phyloP scores from a whole-genome alignment of 2,113 vertebrate genomes.

The Burhinus bistriatus region DNA sequence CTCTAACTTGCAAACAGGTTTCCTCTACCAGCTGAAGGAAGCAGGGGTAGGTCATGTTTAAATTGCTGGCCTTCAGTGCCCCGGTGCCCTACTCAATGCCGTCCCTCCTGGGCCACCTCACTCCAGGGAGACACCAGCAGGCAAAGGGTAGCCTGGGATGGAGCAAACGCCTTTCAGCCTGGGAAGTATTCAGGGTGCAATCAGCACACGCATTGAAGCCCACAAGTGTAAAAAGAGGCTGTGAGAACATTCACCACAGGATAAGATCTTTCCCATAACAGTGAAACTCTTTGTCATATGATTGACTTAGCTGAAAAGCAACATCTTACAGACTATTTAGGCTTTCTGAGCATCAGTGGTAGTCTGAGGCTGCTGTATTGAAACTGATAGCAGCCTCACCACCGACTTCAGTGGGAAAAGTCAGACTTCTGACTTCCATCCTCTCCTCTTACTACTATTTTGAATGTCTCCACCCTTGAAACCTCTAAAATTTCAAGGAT shows the following conservation, averaged over 20 bases:
- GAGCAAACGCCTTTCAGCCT: neutral
- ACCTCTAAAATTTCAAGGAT: neutral
- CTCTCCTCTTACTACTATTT: neutral
- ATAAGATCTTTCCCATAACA: neutral
- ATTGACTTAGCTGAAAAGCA: neutral
- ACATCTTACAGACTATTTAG: neutral
- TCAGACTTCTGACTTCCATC: neutral
- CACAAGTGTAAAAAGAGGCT: neutral
- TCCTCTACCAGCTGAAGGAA: neutral
- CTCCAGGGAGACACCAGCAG: rapidly evolving
- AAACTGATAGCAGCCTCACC: neutral
- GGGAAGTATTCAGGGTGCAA: neutral
- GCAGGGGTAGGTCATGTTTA: rapidly evolving
- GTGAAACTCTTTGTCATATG: neutral
- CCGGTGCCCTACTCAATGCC: rapidly evolving
- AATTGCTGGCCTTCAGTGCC: neutral
- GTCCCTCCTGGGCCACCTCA: neutral
- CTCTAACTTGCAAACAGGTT: neutral
- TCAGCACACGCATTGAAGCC: neutral
- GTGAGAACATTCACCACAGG: neutral
- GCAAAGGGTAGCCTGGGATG: neutral
- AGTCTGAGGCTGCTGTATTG: neutral
- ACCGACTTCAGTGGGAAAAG: neutral
- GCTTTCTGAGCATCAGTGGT: neutral
- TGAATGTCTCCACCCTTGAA: neutral